Evolutionary conservation across 2,797 vertebrate genomes (phyloP), one percentile per base, ranked within the genome.

Genomic region (Tapirus indicus): DNA sequence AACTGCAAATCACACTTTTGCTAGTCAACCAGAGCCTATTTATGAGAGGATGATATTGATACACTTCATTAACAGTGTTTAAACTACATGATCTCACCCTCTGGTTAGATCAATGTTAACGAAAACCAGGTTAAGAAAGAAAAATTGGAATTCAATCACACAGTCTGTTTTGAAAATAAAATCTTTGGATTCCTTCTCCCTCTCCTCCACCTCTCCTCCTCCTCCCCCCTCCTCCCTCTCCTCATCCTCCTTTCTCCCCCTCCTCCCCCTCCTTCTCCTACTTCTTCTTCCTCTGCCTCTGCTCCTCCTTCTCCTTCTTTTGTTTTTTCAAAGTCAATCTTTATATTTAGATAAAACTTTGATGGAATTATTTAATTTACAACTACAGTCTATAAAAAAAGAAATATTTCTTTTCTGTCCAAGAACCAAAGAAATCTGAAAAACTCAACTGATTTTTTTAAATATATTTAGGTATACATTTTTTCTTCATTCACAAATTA

Each of bases 91-190:
- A 25, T 86, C n/a, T 82, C 69, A 86, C 5, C 27, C 47, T 94
- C 23, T 29, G 29, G 16, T 79, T 72, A 71, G 64, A 78, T 20
- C 56, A 85, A 6, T 54, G 68, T 64, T 38, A 93, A 49, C 5
- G 35, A 71, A 95, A 75, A 60, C 17, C 58, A 86, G 14, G 38
- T 95, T 75, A 84, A 52, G 25, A 54, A 83, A 91, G 29, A 64
- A 54, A 91, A 83, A 56, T 7, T 69, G n/a, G 35, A 92, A 77
- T 85, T 90, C 44, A 72, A 8, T 49, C 88, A 35, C 23, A 74
- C 4, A 38, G 10, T 79, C n/a, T 44, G 11, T 85, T 97, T 93
- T 87, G 82, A 93, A 95, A 95, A 88, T 66, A 86, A 21, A 83
- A 56, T 6, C n/a, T 72, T 82, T 35, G 17, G 71, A 56, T 38